A percentile compares a stretch with the other conserved stretches of the same genome.
Conservation (phyloP, 2,797 vertebrate genomes). For the Eidolon dupreanum region DNA sequence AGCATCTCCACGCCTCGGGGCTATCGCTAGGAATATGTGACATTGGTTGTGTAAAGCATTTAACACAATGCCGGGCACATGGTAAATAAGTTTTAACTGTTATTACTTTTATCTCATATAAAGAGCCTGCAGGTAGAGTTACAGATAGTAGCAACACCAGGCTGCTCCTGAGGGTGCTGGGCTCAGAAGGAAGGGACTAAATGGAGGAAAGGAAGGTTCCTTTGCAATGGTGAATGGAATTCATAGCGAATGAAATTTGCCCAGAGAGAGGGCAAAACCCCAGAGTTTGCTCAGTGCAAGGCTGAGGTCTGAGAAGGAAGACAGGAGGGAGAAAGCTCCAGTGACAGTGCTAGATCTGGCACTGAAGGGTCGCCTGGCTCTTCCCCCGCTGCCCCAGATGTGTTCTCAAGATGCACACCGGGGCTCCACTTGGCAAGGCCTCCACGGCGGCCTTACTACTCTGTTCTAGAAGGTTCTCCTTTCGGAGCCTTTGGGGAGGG, state of each 20-base stretch:
- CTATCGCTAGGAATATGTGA: neutral
- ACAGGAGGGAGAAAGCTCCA: neutral
- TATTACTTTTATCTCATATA: neutral
- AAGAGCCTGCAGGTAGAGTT: neutral
- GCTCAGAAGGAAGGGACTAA: neutral
- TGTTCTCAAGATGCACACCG: neutral
- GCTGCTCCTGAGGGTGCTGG: neutral
- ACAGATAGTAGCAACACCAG: no score
- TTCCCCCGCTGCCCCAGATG: neutral
- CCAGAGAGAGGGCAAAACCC: neutral
- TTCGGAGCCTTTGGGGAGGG: neutral
- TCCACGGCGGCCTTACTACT: neutral
- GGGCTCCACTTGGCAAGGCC: no score
- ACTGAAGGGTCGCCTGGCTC: neutral
- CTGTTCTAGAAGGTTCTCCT: neutral
- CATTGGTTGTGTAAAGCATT: neutral
- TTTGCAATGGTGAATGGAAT: neutral
- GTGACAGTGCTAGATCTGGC: neutral
- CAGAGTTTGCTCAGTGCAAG: neutral
- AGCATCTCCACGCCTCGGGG: neutral
- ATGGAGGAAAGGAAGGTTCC: neutral
- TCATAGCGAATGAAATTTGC: neutral
- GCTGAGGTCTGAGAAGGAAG: neutral
- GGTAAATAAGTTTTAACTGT: neutral
- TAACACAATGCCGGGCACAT: fast-evolving